phyloP scores from a whole-genome alignment of 2,113 vertebrate genomes.

The Coptodon rendalli region DNA sequence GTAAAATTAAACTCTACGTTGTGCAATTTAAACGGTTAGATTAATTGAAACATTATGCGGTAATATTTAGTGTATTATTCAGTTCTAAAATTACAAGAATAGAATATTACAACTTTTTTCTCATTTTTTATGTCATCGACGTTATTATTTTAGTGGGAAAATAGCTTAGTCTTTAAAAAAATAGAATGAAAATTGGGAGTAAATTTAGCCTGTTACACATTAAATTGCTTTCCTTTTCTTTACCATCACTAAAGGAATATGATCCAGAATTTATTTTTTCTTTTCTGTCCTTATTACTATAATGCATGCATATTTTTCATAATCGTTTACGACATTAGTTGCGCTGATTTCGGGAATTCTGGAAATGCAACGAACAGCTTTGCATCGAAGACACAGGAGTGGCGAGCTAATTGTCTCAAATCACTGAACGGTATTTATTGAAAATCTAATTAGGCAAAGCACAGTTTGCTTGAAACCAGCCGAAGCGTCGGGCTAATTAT shows the following conservation, averaged over 20 bases:
- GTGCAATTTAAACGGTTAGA: not conserved
- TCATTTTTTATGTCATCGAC: not conserved
- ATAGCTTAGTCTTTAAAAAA: not conserved
- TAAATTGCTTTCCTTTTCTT: not conserved
- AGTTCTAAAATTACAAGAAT: not conserved
- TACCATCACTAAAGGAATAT: not conserved
- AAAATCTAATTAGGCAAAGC: slow-evolving; percentile 3
- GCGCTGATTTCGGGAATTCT: not conserved
- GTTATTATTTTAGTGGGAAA: not conserved
- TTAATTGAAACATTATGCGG: not conserved
- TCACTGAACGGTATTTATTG: not conserved
- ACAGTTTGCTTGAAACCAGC: not conserved
- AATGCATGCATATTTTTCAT: not conserved
- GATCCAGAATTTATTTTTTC: not conserved
- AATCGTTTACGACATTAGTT: not conserved
- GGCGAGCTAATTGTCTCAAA: not conserved
- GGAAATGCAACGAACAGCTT: not conserved
- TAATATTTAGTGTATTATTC: not conserved
- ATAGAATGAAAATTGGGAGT: not conserved
- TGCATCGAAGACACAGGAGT: not conserved
- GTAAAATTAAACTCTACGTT: not conserved
- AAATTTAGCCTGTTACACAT: not conserved
- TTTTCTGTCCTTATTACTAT: not conserved
- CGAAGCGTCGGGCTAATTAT: slow-evolving; percentile 38
- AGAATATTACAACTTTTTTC: not conserved